Evolutionary conservation across 1,140 invertebrate species (phyloP).

Genomic region (Zaprionus kolodkinae): DNA sequence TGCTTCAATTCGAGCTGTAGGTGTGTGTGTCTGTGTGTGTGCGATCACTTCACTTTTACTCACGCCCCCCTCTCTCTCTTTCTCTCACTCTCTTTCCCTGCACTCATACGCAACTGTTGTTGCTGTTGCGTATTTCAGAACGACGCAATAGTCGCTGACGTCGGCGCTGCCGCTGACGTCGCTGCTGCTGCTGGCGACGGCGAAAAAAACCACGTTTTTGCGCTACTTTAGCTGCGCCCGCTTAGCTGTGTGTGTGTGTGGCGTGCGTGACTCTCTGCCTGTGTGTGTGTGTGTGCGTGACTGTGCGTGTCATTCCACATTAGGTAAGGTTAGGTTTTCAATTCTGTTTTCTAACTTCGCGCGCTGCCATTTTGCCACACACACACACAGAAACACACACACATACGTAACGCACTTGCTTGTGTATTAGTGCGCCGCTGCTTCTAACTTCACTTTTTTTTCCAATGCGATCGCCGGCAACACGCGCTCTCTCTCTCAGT

Average conservation of each 20-base stretch:
- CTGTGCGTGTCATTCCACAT: conserved; percentile 63
- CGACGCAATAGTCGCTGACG: conserved; percentile 67
- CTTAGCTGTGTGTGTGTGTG: conserved; percentile 20
- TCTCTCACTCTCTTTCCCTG: conserved; percentile 24
- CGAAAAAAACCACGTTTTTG: conserved; percentile 68
- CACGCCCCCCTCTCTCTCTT: neutral
- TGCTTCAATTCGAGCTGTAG: neutral
- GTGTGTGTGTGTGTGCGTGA: conserved; percentile 33
- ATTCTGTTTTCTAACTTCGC: conserved; percentile 70
- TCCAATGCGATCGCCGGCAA: conserved; percentile 21
- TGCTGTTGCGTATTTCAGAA: conserved; percentile 54
- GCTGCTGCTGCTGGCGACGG: conserved; percentile 21
- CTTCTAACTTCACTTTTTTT: conserved; percentile 35
- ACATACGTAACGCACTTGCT: neutral
- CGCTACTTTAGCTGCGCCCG: conserved; percentile 21
- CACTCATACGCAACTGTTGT: conserved; percentile 35
- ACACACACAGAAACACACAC: conserved; percentile 12
- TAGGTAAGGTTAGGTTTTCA: conserved; percentile 82
- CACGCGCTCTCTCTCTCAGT: conserved; percentile 1
- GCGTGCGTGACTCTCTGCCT: conserved; percentile 29
- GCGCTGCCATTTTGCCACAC: conserved; percentile 37
- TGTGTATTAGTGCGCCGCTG: neutral
- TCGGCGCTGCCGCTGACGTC: conserved; percentile 11
- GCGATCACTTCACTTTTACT: conserved; percentile 22
- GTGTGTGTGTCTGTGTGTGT: neutral